Evolutionary conservation across 2,113 vertebrate genomes (phyloP).

Genomic region (Pipa parva): DNA sequence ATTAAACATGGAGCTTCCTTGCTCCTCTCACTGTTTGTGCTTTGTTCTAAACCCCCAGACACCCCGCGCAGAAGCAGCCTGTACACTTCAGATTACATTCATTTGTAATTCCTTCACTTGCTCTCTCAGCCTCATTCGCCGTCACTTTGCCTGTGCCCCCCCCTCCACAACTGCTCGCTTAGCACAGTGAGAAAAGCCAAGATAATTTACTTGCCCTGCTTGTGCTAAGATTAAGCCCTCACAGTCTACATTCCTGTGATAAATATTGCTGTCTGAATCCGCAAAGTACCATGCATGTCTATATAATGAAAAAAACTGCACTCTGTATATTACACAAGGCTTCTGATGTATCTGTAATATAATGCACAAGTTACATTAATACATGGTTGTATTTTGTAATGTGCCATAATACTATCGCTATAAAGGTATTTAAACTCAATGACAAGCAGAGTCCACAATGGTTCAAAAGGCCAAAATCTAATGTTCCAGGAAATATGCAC

Average conservation of each 20-base stretch:
- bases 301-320: background rate
- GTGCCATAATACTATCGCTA: no score
- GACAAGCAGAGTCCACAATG: no score
- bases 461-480: no score
- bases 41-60: constrained; percentile 73
- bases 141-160: constrained; percentile 9
- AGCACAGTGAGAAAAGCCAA: background rate
- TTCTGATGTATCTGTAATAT: no score
- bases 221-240: constrained; percentile 13
- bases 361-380: no score
- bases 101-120: constrained; percentile 68
- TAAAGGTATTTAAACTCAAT: no score
- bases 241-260: background rate
- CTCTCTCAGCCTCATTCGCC: constrained; percentile 38
- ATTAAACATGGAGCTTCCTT: constrained; percentile 75
- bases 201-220: constrained; percentile 16
- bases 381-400: no score
- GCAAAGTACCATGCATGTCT: constrained; percentile 20
- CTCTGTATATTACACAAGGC: background rate
- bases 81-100: constrained; percentile 83
- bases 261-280: background rate
- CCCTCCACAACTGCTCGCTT: constrained; percentile 23
- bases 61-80: constrained; percentile 67
- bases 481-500: no score
- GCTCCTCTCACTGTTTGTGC: constrained; percentile 64